Evolutionary conservation across 2,797 vertebrate species (phyloP).

Genomic region (Sciaenops ocellatus): DNA sequence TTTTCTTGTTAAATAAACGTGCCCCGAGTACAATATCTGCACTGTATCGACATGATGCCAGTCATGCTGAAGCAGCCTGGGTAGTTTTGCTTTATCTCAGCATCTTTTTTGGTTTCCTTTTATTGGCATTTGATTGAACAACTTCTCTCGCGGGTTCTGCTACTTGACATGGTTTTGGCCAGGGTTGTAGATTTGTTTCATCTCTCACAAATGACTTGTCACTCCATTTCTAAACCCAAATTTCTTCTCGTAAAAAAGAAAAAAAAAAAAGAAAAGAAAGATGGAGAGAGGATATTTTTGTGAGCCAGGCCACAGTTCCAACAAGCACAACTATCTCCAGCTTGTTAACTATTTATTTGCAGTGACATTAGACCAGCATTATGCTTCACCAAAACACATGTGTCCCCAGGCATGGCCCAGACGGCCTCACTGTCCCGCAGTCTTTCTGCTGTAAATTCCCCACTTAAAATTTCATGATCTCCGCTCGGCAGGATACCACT

Average conservation of each 20-base stretch:
- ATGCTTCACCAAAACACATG: constrained; percentile 84
- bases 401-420: constrained; percentile 83
- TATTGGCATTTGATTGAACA: constrained; percentile 40
- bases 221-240: constrained; percentile 55
- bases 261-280: neutral
- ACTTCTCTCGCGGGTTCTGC: constrained; percentile 28
- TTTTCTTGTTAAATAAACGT: constrained; percentile 16
- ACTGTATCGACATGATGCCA: constrained; percentile 13
- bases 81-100: constrained; percentile 38
- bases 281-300: constrained; percentile 52
- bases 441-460: constrained; percentile 90
- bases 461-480: constrained; percentile 96
- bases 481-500: constrained; percentile 89
- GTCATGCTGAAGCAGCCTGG: constrained; percentile 12
- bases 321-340: constrained; percentile 77
- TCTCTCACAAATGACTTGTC: constrained; percentile 43
- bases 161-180: constrained; percentile 37
- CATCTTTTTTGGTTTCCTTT: constrained; percentile 48
- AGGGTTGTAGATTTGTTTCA: constrained; percentile 32
- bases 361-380: constrained; percentile 86
- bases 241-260: constrained; percentile 42
- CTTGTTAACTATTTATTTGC: constrained; percentile 91
- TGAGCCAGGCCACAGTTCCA: constrained; percentile 53
- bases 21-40: constrained; percentile 8
- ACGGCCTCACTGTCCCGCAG: constrained; percentile 78